Evolutionary conservation across 2,888 invertebrate species (phyloP), one percentile per base, ranked within the genome.

Genomic region (Leptopilina syphax): DNA sequence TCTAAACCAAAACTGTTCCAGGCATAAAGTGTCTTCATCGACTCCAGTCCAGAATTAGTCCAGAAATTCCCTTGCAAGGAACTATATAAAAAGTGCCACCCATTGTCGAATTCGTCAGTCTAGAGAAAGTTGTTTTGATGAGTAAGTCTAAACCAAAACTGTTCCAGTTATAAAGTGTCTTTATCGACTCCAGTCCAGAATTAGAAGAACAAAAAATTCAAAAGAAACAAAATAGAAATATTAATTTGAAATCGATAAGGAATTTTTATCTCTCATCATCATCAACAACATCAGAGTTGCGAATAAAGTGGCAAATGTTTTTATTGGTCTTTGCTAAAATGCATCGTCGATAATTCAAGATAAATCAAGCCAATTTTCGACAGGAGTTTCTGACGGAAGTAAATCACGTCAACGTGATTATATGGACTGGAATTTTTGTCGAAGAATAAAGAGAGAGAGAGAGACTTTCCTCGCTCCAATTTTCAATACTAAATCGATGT

Each of bases 401-500:
- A 50, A 70, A 70, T 70, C 68, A 50, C 44, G 68, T 50, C 68
- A 70, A 70, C 50, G 68, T 54, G 68, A 47, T 70, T 70, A 70
- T 70, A 70, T 70, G 50, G 27, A 47, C 50, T 70, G 27, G 50
- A 70, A 70, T 50, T 47, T 34, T 34, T 70, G 44, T 44, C 44
- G 44, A 44, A 44, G 44, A 44, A 44, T 44, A 5, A 44, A 50
- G 24, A 18, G 24, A 47, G 47, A 47, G 47, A 10, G 44, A 5
- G 18, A 18, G 68, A 50, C 18, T 50, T 18, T 34, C 3, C 1
- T 34, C 34, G 3, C 68, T 70, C 50, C 68, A 50, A 70, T 70
- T 50, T 70, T 70, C 68, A 70, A 70, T 70, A 70, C 68, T 70
- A 70, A 70, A 70, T 70, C 68, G 54, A 70, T 50, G 50, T 27